phyloP scores from a whole-genome alignment of 1,140 invertebrate species.

The Aphidius gifuensis region DNA sequence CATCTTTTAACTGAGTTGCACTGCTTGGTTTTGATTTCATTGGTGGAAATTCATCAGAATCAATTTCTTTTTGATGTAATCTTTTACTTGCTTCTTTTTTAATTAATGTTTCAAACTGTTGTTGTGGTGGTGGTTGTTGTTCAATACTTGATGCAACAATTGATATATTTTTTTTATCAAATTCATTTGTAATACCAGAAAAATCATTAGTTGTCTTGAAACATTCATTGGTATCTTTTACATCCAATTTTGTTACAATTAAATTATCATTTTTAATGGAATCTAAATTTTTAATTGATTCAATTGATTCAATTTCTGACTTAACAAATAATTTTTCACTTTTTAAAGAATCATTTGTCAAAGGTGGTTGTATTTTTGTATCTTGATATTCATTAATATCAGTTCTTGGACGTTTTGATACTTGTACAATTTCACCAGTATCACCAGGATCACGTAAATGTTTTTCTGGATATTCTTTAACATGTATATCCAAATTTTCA shows the following conservation, averaged over 20 bases:
- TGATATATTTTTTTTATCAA: too few relatives aligned
- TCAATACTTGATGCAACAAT: background rate
- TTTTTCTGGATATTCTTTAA: background rate
- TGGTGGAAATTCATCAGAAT: constrained; percentile 33
- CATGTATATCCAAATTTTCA: background rate
- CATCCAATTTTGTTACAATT: too few relatives aligned
- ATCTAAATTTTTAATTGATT: too few relatives aligned
- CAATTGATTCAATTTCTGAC: background rate
- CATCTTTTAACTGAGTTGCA: constrained; percentile 19
- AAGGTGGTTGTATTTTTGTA: too few relatives aligned
- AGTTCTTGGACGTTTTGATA: constrained; percentile 11
- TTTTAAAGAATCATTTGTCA: background rate
- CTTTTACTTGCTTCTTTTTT: constrained; percentile 37
- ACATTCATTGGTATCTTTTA: too few relatives aligned
- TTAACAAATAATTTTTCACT: background rate
- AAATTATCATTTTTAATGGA: too few relatives aligned
- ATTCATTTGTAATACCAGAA: too few relatives aligned
- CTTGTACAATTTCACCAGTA: constrained; percentile 13
- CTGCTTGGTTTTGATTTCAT: constrained; percentile 33
- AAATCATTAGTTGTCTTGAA: too few relatives aligned
- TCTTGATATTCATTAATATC: too few relatives aligned
- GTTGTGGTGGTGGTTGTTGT: background rate
- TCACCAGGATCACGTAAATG: background rate
- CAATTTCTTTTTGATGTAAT: constrained; percentile 22
- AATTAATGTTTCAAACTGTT: constrained; percentile 15